These are phyloP conservation scores for Oncorhynchus mykiss DNA, from an alignment of 2,113 vertebrate species.

Conservation along the genomic window DNA sequence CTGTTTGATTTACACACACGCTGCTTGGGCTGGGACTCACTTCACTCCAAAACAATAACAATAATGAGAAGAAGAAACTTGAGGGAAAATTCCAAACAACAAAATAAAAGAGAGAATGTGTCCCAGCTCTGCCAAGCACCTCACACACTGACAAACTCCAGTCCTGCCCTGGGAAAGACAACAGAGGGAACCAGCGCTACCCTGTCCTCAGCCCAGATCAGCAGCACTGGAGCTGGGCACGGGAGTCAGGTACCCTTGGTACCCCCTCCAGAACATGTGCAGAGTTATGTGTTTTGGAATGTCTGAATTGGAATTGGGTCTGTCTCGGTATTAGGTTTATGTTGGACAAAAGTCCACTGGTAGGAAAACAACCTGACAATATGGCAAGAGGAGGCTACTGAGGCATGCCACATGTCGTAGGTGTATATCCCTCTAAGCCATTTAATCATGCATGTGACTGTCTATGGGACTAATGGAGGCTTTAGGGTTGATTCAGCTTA, in stretches of 20 bases:
- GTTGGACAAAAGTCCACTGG: conserved; percentile 13
- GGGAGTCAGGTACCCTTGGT: conserved; percentile 42
- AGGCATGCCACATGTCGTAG: background rate
- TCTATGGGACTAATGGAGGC: background rate
- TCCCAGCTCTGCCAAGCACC: conserved; percentile 38
- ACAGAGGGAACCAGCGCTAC: conserved; percentile 34
- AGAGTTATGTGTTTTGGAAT: conserved; percentile 47
- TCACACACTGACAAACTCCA: conserved; percentile 29
- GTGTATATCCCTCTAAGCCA: background rate
- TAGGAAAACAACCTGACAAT: conserved; percentile 31
- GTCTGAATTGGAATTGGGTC: conserved; percentile 41
- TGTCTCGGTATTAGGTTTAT: conserved; percentile 18
- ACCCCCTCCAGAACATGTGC: conserved; percentile 28
- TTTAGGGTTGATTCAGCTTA: background rate
- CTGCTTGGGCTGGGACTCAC: conserved; percentile 13
- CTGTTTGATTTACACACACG: background rate
- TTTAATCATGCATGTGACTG: background rate
- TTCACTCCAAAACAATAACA: conserved; percentile 20
- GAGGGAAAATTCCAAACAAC: background rate
- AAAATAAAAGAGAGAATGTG: conserved; percentile 29
- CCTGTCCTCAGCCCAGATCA: conserved; percentile 28
- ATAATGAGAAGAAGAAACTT: conserved; percentile 5
- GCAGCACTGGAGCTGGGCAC: conserved; percentile 35
- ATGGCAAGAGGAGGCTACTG: conserved; percentile 1
- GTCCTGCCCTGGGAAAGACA: conserved; percentile 38